Conservation (phyloP, 1,140 invertebrate genomes). For the Helicoverpa armigera region DNA sequence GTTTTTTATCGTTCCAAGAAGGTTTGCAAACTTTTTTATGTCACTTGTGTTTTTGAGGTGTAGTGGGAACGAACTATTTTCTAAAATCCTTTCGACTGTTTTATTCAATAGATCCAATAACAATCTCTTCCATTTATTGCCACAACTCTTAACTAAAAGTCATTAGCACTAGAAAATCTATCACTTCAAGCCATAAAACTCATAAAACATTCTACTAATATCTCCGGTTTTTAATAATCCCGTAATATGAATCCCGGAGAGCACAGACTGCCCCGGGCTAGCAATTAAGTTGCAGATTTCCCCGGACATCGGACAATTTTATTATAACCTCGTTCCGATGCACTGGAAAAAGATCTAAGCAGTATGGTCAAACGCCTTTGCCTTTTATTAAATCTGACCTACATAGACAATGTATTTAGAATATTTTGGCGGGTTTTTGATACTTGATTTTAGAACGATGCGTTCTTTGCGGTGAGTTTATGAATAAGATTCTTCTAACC, state of each 20-base stretch:
- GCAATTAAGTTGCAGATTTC: constrained; percentile 33
- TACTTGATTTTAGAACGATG: neutral
- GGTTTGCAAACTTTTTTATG: too few relatives aligned
- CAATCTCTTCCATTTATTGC: too few relatives aligned
- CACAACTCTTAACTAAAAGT: too few relatives aligned
- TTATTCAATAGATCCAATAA: too few relatives aligned
- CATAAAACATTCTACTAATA: neutral
- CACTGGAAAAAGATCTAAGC: constrained; percentile 5
- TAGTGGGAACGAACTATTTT: too few relatives aligned
- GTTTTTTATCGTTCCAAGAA: too few relatives aligned
- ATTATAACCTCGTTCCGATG: constrained; percentile 10
- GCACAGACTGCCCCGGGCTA: neutral
- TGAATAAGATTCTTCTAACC: neutral
- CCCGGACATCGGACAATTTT: constrained; percentile 29
- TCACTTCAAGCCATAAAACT: neutral
- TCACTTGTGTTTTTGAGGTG: too few relatives aligned
- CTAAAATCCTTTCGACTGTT: too few relatives aligned
- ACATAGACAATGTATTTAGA: constrained; percentile 11
- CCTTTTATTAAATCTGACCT: constrained; percentile 30
- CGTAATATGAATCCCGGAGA: constrained; percentile 1
- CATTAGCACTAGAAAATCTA: too few relatives aligned
- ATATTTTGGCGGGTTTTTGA: neutral
- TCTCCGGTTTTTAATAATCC: constrained; percentile 4
- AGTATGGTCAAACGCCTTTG: constrained; percentile 1
- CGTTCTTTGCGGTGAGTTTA: neutral